Percentiles rank a stretch among this genome's conserved stretches.
Evolutionary conservation across 1,140 invertebrate genomes (phyloP).

Genomic region (Drosophila funebris): DNA sequence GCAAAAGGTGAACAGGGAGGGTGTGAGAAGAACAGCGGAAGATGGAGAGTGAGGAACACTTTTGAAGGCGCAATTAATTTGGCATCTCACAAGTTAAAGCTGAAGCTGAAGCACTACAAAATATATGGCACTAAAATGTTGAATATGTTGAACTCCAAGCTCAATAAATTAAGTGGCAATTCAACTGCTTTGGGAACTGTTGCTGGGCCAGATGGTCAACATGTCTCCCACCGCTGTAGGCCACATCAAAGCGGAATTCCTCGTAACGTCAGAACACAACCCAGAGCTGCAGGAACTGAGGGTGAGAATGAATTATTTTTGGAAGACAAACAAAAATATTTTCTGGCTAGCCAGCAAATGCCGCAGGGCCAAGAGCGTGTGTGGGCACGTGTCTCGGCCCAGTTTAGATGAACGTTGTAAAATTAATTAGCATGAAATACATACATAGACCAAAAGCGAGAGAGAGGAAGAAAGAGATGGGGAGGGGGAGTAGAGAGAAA

Average conservation of each 20-base stretch:
- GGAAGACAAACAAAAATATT: slow-evolving; percentile 21
- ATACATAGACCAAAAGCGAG: not conserved
- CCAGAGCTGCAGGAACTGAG: slow-evolving; percentile 4
- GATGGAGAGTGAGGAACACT: not conserved
- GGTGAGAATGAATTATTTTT: slow-evolving; percentile 17
- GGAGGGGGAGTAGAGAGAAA: not conserved
- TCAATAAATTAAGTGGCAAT: not conserved
- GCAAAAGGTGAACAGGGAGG: slow-evolving; percentile 2
- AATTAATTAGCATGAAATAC: slow-evolving; percentile 42
- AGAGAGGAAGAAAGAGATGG: not conserved
- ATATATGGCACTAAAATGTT: not conserved
- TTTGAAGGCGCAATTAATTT: slow-evolving; percentile 21
- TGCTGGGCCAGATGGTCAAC: not conserved
- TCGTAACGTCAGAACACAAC: not conserved
- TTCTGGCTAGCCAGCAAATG: not conserved
- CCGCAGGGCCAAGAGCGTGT: not conserved
- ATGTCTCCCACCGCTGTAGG: not conserved
- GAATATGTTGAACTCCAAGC: not conserved
- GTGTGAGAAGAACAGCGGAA: not conserved
- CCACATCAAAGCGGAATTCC: slow-evolving; percentile 45
- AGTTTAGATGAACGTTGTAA: slow-evolving; percentile 6
- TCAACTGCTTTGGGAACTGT: not conserved
- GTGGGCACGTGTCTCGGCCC: not conserved
- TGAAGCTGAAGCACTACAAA: not conserved
- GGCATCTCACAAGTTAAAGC: slow-evolving; percentile 2